Conservation (phyloP, 1,140 invertebrate species). For the Bombus picipes region DNA sequence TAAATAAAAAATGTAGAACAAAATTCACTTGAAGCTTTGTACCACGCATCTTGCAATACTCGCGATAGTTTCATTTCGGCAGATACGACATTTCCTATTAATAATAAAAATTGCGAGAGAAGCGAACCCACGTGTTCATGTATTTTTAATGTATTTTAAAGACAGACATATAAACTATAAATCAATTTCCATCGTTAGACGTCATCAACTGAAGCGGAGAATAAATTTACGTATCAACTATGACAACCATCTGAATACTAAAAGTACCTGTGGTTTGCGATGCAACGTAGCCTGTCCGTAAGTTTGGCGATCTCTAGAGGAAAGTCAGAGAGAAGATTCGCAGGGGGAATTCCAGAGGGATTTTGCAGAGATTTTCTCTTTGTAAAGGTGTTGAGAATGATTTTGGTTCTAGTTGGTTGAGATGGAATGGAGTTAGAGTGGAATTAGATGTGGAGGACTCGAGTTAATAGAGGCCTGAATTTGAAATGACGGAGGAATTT, state of each 20-base stretch:
- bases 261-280: background rate
- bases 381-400: background rate
- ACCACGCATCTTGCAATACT: too few relatives aligned
- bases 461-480: background rate
- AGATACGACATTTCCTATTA: fast-evolving
- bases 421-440: background rate
- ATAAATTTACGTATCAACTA: background rate
- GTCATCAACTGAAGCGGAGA: too few relatives aligned
- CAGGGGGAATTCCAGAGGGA: background rate
- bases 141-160: too few relatives aligned
- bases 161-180: too few relatives aligned
- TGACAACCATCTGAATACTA: background rate
- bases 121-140: too few relatives aligned
- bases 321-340: background rate
- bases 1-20: too few relatives aligned
- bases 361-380: background rate
- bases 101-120: too few relatives aligned
- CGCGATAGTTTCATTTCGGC: too few relatives aligned
- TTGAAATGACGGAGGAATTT: background rate
- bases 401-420: background rate
- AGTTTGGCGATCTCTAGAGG: background rate
- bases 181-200: background rate
- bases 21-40: too few relatives aligned
- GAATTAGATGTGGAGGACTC: background rate
- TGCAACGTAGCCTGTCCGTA: background rate